Conservation (phyloP, 2,888 invertebrate species). For the Yponomeuta evonymella region DNA sequence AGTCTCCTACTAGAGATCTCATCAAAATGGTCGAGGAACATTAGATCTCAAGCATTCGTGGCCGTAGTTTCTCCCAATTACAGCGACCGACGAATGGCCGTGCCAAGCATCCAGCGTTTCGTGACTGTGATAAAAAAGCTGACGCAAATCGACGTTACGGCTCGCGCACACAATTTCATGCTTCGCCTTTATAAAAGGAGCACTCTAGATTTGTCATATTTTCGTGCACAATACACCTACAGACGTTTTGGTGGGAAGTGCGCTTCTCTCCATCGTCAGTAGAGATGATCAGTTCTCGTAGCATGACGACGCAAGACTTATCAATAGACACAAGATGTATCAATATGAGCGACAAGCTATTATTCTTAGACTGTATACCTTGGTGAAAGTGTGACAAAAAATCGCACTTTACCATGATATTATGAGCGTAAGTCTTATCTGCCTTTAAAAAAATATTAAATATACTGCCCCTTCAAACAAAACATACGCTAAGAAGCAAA, state of each 20-base stretch:
- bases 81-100: slow-evolving; percentile 65
- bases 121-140: slow-evolving; percentile 74
- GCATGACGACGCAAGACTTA: too few species aligned
- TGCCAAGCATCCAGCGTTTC: slow-evolving; percentile 68
- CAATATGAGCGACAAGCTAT: too few species aligned
- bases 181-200: slow-evolving; percentile 56
- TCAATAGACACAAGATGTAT: too few species aligned
- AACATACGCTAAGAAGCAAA: neutral
- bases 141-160: slow-evolving; percentile 75
- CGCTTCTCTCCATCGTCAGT: neutral
- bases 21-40: slow-evolving; percentile 26
- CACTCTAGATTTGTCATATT: slow-evolving; percentile 68
- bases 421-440: too few species aligned
- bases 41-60: slow-evolving; percentile 65
- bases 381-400: too few species aligned
- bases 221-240: slow-evolving; percentile 41
- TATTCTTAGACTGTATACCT: too few species aligned
- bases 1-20: neutral
- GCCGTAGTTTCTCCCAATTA: slow-evolving; percentile 74
- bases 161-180: slow-evolving; percentile 75
- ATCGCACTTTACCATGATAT: too few species aligned
- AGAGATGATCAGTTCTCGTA: too few species aligned
- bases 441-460: too few species aligned
- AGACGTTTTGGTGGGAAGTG: neutral
- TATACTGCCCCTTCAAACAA: too few species aligned